Percentiles rank a stretch among this genome's conserved stretches.
These are phyloP conservation scores for Villa cingulata DNA, from an alignment of 2,888 invertebrate genomes.

Conservation along the genomic window DNA sequence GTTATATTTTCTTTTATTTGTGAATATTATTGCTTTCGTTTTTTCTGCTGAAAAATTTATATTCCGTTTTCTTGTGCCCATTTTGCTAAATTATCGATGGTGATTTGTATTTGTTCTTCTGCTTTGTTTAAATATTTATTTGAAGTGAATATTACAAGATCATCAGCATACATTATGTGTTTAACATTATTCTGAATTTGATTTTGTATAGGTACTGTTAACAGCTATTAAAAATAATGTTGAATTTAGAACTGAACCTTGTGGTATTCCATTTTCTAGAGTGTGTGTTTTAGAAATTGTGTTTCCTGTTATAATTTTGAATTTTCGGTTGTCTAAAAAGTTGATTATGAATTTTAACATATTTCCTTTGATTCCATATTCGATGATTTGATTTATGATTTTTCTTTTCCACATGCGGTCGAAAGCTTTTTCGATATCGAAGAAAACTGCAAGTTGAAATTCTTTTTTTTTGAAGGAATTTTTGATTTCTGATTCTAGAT, in stretches of 20 bases:
- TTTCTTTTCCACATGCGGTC: not conserved
- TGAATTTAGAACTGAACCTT: not conserved
- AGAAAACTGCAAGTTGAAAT: not conserved
- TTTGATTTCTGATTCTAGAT: not conserved
- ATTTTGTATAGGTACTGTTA: not conserved
- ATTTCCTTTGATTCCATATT: not conserved
- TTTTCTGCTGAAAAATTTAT: not conserved
- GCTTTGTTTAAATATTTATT: too few relatives aligned
- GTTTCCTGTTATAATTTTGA: not conserved
- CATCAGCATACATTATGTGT: too few relatives aligned
- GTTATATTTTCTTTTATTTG: not conserved
- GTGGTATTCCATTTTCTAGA: not conserved
- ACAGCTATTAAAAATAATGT: not conserved
- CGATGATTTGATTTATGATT: not conserved
- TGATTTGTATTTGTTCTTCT: not conserved
- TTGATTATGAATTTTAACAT: not conserved
- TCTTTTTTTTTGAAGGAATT: not conserved
- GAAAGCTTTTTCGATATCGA: slow-evolving; percentile 3
- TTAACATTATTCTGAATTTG: not conserved
- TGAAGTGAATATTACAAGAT: too few relatives aligned
- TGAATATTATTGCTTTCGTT: not conserved
- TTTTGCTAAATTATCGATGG: not conserved
- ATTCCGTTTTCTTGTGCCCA: not conserved
- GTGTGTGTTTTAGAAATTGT: not conserved
- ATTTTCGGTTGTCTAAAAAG: not conserved